Evolutionary conservation across 2,888 invertebrate species (phyloP), one percentile per base, ranked within the genome.

Genomic region (Trachelus troglodyta): DNA sequence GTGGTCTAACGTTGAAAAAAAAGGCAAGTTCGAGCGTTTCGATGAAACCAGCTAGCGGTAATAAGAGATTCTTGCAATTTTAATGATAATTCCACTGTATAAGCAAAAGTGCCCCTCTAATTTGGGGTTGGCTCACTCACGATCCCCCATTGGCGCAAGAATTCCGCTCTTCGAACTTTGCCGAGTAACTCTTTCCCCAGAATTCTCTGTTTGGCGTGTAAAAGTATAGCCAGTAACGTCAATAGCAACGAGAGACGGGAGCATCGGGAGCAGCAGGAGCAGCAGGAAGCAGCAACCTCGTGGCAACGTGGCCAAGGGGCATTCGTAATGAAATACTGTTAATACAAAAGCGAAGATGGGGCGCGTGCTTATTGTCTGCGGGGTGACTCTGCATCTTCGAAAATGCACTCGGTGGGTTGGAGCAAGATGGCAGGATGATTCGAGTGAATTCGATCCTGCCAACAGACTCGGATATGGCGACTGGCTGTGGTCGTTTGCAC

Each of bases 241-340:
- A 40, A 40, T 40, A 40, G 15, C 40, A 15, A 15, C 6, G 40
- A 40, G 40, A 40, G 15, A 6, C 12, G 15, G 12, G 37, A 34
- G 34, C 34, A 34, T 34, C 35, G 35, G 35, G 35, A 35, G 35
- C 35, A 35, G 34, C 34, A 1, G 34, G 34, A 37, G 37, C 37
- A 37, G 15, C 74, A 34, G 34, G 75, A 68, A 30, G 69, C 35
- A 34, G 74, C 23, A 34, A n/a, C 30, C 30, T 34, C 30, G 71
- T 74, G 79, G 77, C 79, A 77, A 81, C 76, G 79, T 76, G 80
- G 76, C 79, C 79, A 82, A 80, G 81, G 81, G 77, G 78, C 78
- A 75, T 75, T 75, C 80, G 76, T 84, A 85, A 85, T 85, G 85
- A 85, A 85, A 84, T 83, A 81, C 81, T 75, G 78, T 84, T 83